Base-by-base conservation (phyloP, 1,140 invertebrate genomes). In the Drosophila arawakana region DNA sequence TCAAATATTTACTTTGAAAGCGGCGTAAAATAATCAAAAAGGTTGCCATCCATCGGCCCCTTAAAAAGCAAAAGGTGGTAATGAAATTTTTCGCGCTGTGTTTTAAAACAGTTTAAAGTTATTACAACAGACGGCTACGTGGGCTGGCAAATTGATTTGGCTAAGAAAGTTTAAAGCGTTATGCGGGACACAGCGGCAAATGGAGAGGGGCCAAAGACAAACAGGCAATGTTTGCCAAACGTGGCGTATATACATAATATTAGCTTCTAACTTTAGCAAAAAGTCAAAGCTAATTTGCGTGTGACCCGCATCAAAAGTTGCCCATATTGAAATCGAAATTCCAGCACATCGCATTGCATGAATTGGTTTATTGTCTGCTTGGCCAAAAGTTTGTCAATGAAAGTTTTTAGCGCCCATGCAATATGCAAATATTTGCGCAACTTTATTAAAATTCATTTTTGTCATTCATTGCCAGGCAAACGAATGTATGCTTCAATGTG, bases 401-500 rank as follows among this genome's bases (percentile, higher is more conserved):
- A 89, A 83, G 84, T 88, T 88, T 88, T 80, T 78, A 75, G 84
- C 80, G 73, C 44, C 70, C 73, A 79, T 67, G 76, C 77, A 83
- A 89, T 83, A 89, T 88, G 83, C 84, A 88, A 88, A 88, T 88
- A 88, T 88, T 88, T 88, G 84, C 54, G 52, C 84, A 88, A 88
- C 80, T 89, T 83, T 88, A 88, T 88, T 88, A 88, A 88, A 88
- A 88, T 88, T 88, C 80, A 88, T 88, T 88, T 88, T 88, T 88
- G 83, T 88, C 83, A 88, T 86, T 86, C 80, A 80, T 88, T 71
- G 73, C 71, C 73, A 71, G 58, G 21, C 57, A 60, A 55, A 34
- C 59, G 15, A 44, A 25, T 63, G 44, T 30, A 34, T 58, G 34
- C 15, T 3, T 30, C 3, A 30, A 30, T 30, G 25, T 41, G 54